A percentile compares a stretch with the other conserved stretches of the same genome.
These are phyloP conservation scores for Sebastes hubbsi DNA, from an alignment of 2,797 vertebrate genomes.

Conservation along the genomic window DNA sequence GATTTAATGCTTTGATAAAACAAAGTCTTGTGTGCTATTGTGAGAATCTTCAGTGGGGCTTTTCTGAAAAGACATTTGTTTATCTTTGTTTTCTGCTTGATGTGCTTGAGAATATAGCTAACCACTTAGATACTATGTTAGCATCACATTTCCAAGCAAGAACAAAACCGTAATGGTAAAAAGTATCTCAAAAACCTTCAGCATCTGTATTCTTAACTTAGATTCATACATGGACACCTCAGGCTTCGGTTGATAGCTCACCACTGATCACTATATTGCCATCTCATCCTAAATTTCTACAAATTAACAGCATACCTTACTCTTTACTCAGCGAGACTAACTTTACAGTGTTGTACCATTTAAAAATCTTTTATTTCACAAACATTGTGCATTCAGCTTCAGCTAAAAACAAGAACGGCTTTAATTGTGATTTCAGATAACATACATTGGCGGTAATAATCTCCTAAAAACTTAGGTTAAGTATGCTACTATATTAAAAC, in stretches of 20 bases:
- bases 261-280: neutral
- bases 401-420: neutral
- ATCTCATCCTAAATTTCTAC: neutral
- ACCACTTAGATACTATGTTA: neutral
- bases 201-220: neutral
- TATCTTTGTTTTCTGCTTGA: constrained; percentile 26
- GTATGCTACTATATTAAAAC: neutral
- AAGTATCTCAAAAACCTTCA: neutral
- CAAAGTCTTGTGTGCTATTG: neutral
- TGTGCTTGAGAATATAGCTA: constrained; percentile 1
- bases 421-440: constrained; percentile 5
- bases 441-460: neutral
- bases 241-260: neutral
- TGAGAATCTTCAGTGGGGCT: constrained; percentile 7
- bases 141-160: neutral
- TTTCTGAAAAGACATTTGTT: constrained; percentile 14
- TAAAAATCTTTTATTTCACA: neutral
- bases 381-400: neutral
- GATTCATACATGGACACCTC: neutral
- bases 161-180: neutral
- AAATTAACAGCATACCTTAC: neutral
- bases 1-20: neutral
- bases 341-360: neutral
- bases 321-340: neutral
- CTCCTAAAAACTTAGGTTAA: neutral